A percentile compares a stretch with the other conserved stretches of the same genome.
Conservation (phyloP, 1,140 invertebrate species). For the Sycobia sp. region DNA sequence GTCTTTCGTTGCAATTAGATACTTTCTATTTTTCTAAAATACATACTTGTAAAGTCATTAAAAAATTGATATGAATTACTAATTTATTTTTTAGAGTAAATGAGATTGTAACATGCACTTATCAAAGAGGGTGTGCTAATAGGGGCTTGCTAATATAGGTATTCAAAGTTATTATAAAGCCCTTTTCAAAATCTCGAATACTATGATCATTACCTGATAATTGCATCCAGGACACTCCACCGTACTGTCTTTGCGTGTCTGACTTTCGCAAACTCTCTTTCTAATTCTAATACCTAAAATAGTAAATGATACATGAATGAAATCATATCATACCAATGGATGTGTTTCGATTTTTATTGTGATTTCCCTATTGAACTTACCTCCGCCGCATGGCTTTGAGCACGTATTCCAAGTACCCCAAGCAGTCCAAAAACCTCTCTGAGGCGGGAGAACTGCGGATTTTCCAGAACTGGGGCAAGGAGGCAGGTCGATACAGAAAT, state of each 20-base stretch:
- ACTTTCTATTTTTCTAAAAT: no score
- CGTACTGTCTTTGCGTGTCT: constrained; percentile 61
- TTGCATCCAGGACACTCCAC: constrained; percentile 72
- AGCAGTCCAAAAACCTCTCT: constrained; percentile 75
- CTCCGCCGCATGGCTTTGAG: constrained; percentile 64
- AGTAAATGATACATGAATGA: neutral
- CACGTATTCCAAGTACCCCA: constrained; percentile 77
- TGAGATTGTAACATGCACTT: no score
- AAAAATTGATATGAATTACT: no score
- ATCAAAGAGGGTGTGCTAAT: no score
- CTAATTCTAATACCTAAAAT: constrained; percentile 56
- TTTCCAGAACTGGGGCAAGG: constrained; percentile 71
- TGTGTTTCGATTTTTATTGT: no score
- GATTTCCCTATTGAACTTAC: no score
- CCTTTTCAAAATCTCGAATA: no score
- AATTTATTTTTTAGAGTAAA: no score
- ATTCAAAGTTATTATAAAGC: no score
- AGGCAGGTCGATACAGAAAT: constrained; percentile 77
- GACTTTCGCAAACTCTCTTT: constrained; percentile 62
- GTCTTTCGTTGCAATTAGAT: no score
- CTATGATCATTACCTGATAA: constrained; percentile 50
- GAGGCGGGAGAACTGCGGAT: constrained; percentile 63
- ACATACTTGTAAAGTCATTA: neutral
- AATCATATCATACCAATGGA: no score
- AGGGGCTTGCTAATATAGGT: no score